phyloP scores from a whole-genome alignment of 2,113 vertebrate species.

The Cryptoleucopteryx plumbea region DNA sequence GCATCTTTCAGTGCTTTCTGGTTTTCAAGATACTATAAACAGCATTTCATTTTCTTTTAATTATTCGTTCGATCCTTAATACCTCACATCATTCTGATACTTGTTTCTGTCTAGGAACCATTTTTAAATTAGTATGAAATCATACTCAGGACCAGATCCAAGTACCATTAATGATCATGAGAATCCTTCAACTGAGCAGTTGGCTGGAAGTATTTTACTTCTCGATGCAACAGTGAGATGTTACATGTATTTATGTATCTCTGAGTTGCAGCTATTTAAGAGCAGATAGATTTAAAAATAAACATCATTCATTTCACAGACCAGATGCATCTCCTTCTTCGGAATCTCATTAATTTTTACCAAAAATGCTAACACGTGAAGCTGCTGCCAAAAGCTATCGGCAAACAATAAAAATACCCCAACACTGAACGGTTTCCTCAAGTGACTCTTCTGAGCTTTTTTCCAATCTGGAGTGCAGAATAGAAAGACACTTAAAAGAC shows the following conservation, averaged over 20 bases:
- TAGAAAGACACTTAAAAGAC: background rate
- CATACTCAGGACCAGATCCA: background rate
- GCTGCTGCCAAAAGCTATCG: background rate
- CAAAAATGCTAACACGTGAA: background rate
- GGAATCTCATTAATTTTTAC: background rate
- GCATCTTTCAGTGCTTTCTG: background rate
- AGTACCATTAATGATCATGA: background rate
- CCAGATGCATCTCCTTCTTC: background rate
- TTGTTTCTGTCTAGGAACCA: background rate
- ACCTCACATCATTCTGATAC: too few species aligned
- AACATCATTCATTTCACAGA: background rate
- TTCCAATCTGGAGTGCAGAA: background rate
- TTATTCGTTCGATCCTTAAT: background rate
- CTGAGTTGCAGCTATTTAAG: background rate
- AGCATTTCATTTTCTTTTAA: background rate
- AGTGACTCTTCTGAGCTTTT: background rate
- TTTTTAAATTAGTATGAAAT: background rate
- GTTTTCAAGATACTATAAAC: background rate
- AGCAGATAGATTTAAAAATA: background rate
- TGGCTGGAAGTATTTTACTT: background rate
- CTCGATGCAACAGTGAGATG: background rate
- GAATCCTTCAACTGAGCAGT: background rate
- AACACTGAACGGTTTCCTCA: rapidly evolving
- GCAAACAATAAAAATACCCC: background rate
- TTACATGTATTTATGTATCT: background rate